Conservation (phyloP, 2,113 vertebrate genomes). For the Bufo bufo region DNA sequence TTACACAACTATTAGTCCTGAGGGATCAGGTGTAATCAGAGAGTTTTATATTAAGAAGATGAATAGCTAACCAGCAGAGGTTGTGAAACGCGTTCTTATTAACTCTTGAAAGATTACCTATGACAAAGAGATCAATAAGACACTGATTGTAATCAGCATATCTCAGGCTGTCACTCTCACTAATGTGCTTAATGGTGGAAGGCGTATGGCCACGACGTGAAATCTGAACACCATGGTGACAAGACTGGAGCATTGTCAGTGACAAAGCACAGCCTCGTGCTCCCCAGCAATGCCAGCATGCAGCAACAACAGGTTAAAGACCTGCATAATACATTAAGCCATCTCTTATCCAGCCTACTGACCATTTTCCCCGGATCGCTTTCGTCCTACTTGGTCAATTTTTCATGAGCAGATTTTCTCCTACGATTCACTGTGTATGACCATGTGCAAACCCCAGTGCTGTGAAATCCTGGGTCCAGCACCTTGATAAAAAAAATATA, state of each 20-base stretch:
- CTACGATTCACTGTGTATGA: neutral
- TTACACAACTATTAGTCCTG: conserved; percentile 78
- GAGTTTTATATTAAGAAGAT: conserved; percentile 54
- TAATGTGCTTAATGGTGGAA: conserved; percentile 63
- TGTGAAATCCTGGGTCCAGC: neutral
- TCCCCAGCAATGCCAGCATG: neutral
- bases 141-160: conserved; percentile 77
- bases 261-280: neutral
- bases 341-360: neutral
- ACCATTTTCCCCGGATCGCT: neutral
- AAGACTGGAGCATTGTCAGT: neutral
- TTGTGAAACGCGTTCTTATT: conserved; percentile 79
- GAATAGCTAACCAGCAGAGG: conserved; percentile 38
- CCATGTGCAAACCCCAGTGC: neutral
- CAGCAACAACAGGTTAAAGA: neutral
- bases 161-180: conserved; percentile 73
- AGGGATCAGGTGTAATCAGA: conserved; percentile 90
- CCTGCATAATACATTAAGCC: neutral
- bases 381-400: neutral
- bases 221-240: neutral
- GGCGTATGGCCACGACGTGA: neutral
- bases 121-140: conserved; percentile 75
- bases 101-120: conserved; percentile 89
- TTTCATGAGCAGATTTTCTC: neutral
- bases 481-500: neutral